Base-by-base conservation (phyloP, 1,140 invertebrate species). In the Galleria mellonella region DNA sequence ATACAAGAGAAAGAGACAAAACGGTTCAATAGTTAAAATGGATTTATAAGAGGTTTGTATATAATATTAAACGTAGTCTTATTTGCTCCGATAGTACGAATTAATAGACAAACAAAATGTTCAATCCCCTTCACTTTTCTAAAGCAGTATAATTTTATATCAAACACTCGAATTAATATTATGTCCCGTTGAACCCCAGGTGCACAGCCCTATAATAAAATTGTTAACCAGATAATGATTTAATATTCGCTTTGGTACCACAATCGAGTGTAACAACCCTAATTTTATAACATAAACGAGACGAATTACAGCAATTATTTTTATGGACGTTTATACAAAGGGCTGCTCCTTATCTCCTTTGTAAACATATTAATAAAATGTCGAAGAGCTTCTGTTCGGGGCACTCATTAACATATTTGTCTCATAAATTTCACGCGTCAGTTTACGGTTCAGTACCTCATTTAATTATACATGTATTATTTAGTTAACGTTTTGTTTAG, bases 291-390 rank as follows among this genome's bases (percentile, higher is more conserved):
- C 44, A 55, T 35, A 44, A 37, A 41, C 56, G 59, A 75, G 69
- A 79, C 51, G 50, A 70, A 76, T 75, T 71, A 69, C 62, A 43
- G 15, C 62, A 72, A 74, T 76, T 79, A 76, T 46, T 76, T 68
- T 74, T 66, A 76, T 67, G 58, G 60, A 38, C 50, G 32, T 54
- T 55, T 43, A 68, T 46, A 72, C 55, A 74, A 69, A 66, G 71
- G 63, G 58, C 56, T 62, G 38, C 17, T 23, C 17, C n/a, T 70
- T 76, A 75, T 76, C 70, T 56, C 33, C 10, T 60, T 47, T 59
- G 59, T 62, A 69, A 73, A 70, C 72, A 69, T 63, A 72, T 76
- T 71, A 73, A 57, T 75, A 64, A 65, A 62, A 55, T 23, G 23
- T 35, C 23, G 29, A 17, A 15, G 29, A 36, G 52, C 55, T 50